Evolutionary conservation across 2,113 vertebrate species (phyloP), one percentile per base, ranked within the genome.

Genomic region (Chrysochloris asiatica): DNA sequence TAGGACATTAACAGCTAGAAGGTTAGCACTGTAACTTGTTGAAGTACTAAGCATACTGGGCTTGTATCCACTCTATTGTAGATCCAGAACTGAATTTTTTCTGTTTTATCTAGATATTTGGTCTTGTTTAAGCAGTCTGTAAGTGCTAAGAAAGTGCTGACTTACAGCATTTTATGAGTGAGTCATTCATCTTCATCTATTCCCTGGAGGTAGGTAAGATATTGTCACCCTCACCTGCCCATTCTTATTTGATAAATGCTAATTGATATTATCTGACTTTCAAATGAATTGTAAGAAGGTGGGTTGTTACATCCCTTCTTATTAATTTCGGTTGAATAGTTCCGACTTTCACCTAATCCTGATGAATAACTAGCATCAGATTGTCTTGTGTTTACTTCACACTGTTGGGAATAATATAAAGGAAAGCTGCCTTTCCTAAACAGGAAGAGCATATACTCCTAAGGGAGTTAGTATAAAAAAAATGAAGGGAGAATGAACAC

Each of bases 231-330:
- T 94, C 36, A 83, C n/a, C 69, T 89, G 67, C 67, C 59, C 43
- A 16, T 91, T 90, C 69, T 94, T 84, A 73, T 81, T 91, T 95
- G 83, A 94, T 93, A 93, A 94, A 94, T 93, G 73, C 77, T 96
- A 94, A 95, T 75, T 93, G 91, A 86, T 89, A 89, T 59, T 93
- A 93, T 95, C 89, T 86, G 72, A 93, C 52, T 95, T 96, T 94
- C 54, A 82, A 92, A 86, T 84, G 52, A 83, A 90, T 88, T 67
- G 13, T 75, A 81, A 73, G 73, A 81, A 94, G 83, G 52, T 86
- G 38, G 72, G 36, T 61, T 89, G 67, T 96, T 90, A 79, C 45
- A 48, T 79, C 81, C 90, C 69, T 94, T 83, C 71, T 88, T 94
- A 83, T 87, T 93, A 96, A 94, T 87, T 94, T 95, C 5, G 6